Evolutionary conservation across 2,888 invertebrate species (phyloP).

Genomic region (Stegana nigrithorax): DNA sequence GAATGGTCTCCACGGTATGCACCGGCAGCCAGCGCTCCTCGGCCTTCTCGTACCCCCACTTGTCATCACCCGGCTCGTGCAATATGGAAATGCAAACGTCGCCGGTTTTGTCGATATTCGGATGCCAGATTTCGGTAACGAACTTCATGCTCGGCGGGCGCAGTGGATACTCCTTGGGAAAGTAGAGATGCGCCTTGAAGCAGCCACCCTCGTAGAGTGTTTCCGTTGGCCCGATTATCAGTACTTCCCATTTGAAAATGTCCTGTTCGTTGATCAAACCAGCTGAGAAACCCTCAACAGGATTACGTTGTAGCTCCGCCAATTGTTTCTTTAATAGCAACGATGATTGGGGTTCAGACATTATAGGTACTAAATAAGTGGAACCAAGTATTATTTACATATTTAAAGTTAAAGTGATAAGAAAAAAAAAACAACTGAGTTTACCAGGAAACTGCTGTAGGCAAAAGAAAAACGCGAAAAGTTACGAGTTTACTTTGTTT

Average conservation of each 20-base stretch:
- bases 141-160: conserved; percentile 99
- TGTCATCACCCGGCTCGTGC: conserved; percentile 99
- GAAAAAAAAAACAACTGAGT: no score
- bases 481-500: neutral
- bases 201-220: conserved; percentile 98
- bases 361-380: conserved; percentile 65
- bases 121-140: conserved; percentile 99
- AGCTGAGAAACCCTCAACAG: conserved; percentile 99
- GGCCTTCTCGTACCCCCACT: conserved; percentile 98
- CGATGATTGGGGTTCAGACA: conserved; percentile 95
- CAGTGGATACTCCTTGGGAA: conserved; percentile 98
- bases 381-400: neutral
- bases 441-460: no score
- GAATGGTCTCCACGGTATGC: conserved; percentile 98
- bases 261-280: conserved; percentile 98
- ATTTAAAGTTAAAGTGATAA: neutral
- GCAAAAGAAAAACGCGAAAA: no score
- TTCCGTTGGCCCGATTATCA: conserved; percentile 98
- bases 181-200: conserved; percentile 97
- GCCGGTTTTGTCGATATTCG: conserved; percentile 77
- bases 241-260: conserved; percentile 98
- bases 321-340: conserved; percentile 93
- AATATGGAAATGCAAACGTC: conserved; percentile 97
- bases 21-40: conserved; percentile 99
- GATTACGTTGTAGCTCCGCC: conserved; percentile 97